Evolutionary conservation across 2,888 invertebrate species (phyloP), one percentile per base, ranked within the genome.

Genomic region (Embidobia sp.): DNA sequence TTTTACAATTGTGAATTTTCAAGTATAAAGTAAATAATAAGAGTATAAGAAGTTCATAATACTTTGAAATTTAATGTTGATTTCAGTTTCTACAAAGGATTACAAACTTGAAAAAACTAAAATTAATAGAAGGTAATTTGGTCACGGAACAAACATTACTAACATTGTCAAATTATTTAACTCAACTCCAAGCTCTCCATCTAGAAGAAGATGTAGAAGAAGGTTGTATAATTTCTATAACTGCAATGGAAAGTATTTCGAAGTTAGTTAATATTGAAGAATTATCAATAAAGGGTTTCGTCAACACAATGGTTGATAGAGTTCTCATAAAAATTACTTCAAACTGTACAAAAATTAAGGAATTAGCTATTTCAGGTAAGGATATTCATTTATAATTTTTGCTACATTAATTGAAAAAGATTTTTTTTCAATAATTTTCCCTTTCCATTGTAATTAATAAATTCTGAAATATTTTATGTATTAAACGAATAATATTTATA

Each of bases 51-150:
- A n/a, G n/a, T n/a, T n/a, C n/a, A n/a, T n/a, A n/a, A n/a, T n/a
- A n/a, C n/a, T n/a, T n/a, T n/a, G n/a, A n/a, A n/a, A n/a, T n/a
- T n/a, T n/a, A n/a, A n/a, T n/a, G n/a, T n/a, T n/a, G n/a, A n/a
- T 76, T 64, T 18, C 26, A 76, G 76, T 53, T 64, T 59, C 13
- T 76, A 7, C 6, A 69, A 40, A 33, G 29, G 11, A 35, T 69
- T 22, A 18, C 35, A 13, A 69, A 75, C 40, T 67, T 76, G 19
- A 64, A 53, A 26, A 37, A 40, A 40, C 40, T 76, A 19, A 66
- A 76, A 64, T 53, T 76, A 19, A 70, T 76, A 11, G 76, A 76
- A 31, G 51, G 64, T 0, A 59, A 76, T 59, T 18, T 70, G 27
- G 16, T 76, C 8, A 59, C 59, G 13, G 29, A 59, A 1, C 11